phyloP scores from a whole-genome alignment of 1,140 invertebrate species.

The Sinonovacula constricta region DNA sequence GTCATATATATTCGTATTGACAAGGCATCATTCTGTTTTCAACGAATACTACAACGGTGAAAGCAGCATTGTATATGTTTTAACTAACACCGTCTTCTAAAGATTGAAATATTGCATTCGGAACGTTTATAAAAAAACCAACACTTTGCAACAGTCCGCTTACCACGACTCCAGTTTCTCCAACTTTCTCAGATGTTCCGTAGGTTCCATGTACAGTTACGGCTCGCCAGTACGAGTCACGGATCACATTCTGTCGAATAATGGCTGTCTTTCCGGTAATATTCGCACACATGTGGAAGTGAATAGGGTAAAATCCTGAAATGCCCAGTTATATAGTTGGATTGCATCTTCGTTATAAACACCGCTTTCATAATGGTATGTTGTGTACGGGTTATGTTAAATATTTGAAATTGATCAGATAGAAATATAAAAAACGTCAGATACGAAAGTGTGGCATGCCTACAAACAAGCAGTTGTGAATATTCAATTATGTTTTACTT shows the following conservation, averaged over 20 bases:
- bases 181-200: not conserved
- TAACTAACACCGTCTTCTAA: not conserved
- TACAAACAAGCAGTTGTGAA: not conserved
- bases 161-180: conserved; percentile 59
- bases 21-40: not conserved
- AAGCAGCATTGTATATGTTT: no score
- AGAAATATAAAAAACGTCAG: not conserved
- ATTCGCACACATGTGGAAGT: conserved; percentile 64
- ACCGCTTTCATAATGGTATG: not conserved
- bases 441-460: not conserved
- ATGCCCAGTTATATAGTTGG: not conserved
- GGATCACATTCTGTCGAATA: conserved; percentile 51
- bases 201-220: conserved; percentile 61
- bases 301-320: conserved; percentile 60
- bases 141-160: not conserved
- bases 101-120: not conserved
- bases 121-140: not conserved
- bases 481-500: not conserved
- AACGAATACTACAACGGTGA: not conserved
- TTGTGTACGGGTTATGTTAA: no score
- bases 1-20: not conserved
- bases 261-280: conserved; percentile 48
- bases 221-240: conserved; percentile 58
- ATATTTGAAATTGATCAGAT: no score
- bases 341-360: not conserved